Evolutionary conservation across 2,888 invertebrate species (phyloP).

Genomic region (Trisateles emortualis): DNA sequence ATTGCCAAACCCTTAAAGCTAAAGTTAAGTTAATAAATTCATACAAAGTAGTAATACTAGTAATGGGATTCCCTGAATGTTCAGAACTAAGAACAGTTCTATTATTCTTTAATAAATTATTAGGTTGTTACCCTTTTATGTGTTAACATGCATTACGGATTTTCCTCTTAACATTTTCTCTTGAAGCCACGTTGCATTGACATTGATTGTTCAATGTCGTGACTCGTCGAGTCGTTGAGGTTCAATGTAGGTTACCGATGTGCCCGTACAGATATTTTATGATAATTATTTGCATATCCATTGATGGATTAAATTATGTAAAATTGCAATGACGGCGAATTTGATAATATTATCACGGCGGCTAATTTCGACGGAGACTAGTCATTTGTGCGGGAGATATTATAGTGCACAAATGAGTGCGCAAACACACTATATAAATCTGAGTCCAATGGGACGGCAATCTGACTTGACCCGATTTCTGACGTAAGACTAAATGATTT

Average conservation of each 20-base stretch:
- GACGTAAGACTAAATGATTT: no score
- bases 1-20: conserved; percentile 29
- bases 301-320: no score
- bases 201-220: conserved; percentile 15
- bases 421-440: no score
- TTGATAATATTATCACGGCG: no score
- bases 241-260: background rate
- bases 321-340: no score
- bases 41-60: conserved; percentile 13
- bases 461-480: no score
- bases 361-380: no score
- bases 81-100: conserved; percentile 17
- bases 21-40: conserved; percentile 1
- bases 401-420: no score
- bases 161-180: conserved; percentile 1
- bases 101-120: conserved; percentile 12
- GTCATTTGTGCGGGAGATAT: no score
- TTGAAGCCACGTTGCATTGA: background rate
- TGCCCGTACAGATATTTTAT: no score
- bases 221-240: conserved; percentile 1
- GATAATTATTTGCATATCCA: no score
- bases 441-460: no score
- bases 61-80: conserved; percentile 34
- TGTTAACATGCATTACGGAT: background rate
- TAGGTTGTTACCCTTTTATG: background rate